Evolutionary conservation across 2,113 vertebrate species (phyloP).

Genomic region (Hyaena hyaena): DNA sequence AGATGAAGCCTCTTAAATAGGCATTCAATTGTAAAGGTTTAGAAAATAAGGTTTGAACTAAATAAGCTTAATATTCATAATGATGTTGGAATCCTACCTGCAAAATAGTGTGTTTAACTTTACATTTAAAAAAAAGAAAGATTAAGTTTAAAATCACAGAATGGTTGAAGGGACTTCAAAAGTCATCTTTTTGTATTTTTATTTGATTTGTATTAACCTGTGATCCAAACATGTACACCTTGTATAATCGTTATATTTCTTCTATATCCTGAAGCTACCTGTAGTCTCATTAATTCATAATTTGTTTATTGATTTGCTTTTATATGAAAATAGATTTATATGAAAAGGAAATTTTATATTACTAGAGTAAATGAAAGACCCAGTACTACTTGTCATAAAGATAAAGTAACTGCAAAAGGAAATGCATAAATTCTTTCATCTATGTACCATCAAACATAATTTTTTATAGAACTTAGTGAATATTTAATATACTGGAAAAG

Average conservation of each 20-base stretch:
- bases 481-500: constrained; percentile 18
- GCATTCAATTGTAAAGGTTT: not conserved
- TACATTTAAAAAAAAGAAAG: not conserved
- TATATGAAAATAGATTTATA: not conserved
- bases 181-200: not conserved
- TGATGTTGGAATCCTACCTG: not conserved
- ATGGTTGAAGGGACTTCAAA: not conserved
- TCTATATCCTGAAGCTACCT: not conserved
- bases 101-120: not conserved
- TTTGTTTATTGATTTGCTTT: constrained; percentile 28
- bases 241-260: not conserved
- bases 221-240: not conserved
- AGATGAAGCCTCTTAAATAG: not conserved
- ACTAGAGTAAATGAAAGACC: not conserved
- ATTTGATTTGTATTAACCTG: not conserved
- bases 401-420: constrained; percentile 25
- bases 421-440: not conserved
- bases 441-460: not conserved
- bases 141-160: not conserved
- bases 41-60: not conserved
- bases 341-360: constrained; percentile 17
- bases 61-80: not conserved
- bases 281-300: not conserved
- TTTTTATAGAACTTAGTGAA: not conserved
- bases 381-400: constrained; percentile 25